A percentile compares a stretch with the other conserved stretches of the same genome.
These are phyloP conservation scores for Drosophila miranda DNA, from an alignment of 1,140 invertebrate species.

Conservation along the genomic window DNA sequence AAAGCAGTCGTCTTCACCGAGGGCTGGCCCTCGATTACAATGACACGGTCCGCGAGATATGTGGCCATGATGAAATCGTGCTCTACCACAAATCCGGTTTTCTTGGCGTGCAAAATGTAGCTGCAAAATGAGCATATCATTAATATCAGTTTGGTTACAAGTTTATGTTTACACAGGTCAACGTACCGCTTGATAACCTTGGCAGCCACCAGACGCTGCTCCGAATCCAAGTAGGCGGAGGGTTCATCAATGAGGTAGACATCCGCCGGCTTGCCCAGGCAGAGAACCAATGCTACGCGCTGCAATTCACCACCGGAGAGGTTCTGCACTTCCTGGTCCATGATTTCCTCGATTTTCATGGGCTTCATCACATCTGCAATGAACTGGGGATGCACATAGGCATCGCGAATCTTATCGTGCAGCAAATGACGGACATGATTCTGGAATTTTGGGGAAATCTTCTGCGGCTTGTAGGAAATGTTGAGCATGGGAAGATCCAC, in stretches of 20 bases:
- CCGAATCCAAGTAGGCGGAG: constrained; percentile 99
- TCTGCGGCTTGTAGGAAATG: constrained; percentile 99
- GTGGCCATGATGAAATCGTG: constrained; percentile 99
- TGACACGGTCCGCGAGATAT: constrained; percentile 98
- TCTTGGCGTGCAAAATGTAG: constrained; percentile 99
- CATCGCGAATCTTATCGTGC: constrained; percentile 98
- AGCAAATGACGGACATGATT: constrained; percentile 95
- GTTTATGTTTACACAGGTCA: background rate
- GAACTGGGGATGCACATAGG: constrained; percentile 98
- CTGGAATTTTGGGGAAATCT: constrained; percentile 99
- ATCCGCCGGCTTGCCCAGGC: constrained; percentile 98
- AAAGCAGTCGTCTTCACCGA: constrained; percentile 95
- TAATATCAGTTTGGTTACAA: background rate
- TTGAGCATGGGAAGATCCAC: constrained; percentile 94
- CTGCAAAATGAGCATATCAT: constrained; percentile 83
- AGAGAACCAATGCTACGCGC: constrained; percentile 96
- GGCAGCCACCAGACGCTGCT: constrained; percentile 99
- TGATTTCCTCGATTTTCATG: constrained; percentile 98
- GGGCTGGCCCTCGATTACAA: constrained; percentile 98
- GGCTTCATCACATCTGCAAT: constrained; percentile 99
- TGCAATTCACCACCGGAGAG: constrained; percentile 99
- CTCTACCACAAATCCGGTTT: constrained; percentile 99
- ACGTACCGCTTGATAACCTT: constrained; percentile 98
- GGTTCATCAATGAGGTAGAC: constrained; percentile 99
- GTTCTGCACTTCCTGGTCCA: constrained; percentile 99